Evolutionary conservation across 1,140 invertebrate species (phyloP).

Genomic region (Matsumurasca onukii): DNA sequence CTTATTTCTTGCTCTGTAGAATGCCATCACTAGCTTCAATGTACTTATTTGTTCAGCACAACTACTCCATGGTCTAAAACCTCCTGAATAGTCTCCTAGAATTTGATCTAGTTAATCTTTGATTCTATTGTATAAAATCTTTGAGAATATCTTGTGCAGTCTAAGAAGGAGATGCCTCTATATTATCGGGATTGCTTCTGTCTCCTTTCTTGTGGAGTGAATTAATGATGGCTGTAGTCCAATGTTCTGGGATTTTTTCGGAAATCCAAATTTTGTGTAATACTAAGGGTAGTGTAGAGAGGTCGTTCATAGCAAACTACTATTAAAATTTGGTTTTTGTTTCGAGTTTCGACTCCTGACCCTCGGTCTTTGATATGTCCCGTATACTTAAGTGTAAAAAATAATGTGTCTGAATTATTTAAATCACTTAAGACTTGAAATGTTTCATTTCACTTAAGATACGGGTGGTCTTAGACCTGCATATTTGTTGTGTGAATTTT

Average conservation of each 20-base stretch:
- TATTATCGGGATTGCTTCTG: neutral
- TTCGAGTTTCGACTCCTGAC: too few species aligned
- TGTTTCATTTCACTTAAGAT: too few species aligned
- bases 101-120: too few species aligned
- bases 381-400: too few species aligned
- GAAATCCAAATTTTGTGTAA: neutral
- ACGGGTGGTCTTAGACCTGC: too few species aligned
- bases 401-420: too few species aligned
- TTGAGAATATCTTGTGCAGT: neutral
- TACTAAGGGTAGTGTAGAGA: neutral
- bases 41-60: neutral
- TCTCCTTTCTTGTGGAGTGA: conserved; percentile 1
- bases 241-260: neutral
- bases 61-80: too few species aligned
- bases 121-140: neutral
- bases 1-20: neutral
- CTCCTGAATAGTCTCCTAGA: neutral
- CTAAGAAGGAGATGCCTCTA: neutral
- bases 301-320: too few species aligned
- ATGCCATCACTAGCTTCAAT: neutral
- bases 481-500: too few species aligned
- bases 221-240: conserved; percentile 5
- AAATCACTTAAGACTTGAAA: too few species aligned
- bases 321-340: too few species aligned
- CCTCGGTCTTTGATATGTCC: too few species aligned